A percentile compares a stretch with the other conserved stretches of the same genome.
These are phyloP conservation scores for Percopsis transmontana DNA, from an alignment of 2,113 vertebrate genomes.

Conservation along the genomic window DNA sequence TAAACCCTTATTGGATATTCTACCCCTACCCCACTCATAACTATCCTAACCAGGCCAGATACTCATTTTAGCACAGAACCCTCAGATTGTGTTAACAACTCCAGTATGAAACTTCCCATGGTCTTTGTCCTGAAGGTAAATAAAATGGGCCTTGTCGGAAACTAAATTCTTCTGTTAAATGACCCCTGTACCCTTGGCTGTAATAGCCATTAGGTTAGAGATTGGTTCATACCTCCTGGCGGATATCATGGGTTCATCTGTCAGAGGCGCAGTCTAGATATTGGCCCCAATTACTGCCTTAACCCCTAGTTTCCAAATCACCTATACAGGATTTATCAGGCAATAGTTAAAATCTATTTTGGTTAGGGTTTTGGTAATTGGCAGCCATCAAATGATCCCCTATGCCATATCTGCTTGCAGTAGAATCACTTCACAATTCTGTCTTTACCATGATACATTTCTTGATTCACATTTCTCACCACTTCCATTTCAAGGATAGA, in stretches of 20 bases:
- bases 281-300: constrained; percentile 73
- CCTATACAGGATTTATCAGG: constrained; percentile 67
- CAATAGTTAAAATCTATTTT: constrained; percentile 69
- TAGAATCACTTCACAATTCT: constrained; percentile 57
- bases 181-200: constrained; percentile 70
- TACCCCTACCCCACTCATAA: not conserved
- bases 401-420: constrained; percentile 36
- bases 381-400: not conserved
- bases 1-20: not conserved
- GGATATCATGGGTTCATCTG: constrained; percentile 72
- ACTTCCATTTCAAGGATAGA: constrained; percentile 11
- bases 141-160: constrained; percentile 31
- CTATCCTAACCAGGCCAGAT: not conserved
- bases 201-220: constrained; percentile 69
- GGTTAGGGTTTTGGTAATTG: constrained; percentile 5
- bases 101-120: constrained; percentile 20
- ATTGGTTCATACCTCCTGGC: constrained; percentile 67
- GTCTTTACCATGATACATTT: constrained; percentile 50
- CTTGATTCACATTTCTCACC: constrained; percentile 52
- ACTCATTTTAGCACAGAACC: constrained; percentile 1
- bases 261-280: constrained; percentile 65
- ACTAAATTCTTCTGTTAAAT: not conserved
- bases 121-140: constrained; percentile 34
- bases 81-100: constrained; percentile 13
- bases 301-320: constrained; percentile 69